Percentiles rank a stretch among this genome's conserved stretches.
Conservation (phyloP, 1,140 invertebrate genomes). For the Meloidogyne floridensis region DNA sequence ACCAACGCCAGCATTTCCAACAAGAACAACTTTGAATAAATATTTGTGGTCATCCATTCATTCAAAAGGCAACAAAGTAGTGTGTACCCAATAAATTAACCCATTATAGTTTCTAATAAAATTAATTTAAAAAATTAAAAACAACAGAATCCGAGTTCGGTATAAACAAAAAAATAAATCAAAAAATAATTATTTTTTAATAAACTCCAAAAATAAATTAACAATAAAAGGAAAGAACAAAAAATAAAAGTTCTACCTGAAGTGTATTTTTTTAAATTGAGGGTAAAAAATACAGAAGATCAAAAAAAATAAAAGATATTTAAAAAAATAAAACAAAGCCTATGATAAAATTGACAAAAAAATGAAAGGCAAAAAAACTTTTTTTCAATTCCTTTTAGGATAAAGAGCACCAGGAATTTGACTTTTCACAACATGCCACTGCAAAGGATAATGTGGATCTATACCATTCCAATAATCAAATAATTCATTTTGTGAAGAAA, state of each 20-base stretch:
- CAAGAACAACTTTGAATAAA: conserved; percentile 64
- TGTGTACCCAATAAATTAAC: not conserved
- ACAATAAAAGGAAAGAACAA: not conserved
- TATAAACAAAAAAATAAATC: no score
- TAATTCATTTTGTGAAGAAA: conserved; percentile 15
- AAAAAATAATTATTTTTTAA: no score
- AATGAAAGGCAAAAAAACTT: not conserved
- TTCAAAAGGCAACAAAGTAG: conserved; percentile 11
- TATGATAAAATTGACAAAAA: conserved; percentile 1
- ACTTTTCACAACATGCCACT: conserved; percentile 21
- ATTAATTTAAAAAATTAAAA: not conserved
- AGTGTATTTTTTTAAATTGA: not conserved
- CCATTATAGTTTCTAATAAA: not conserved
- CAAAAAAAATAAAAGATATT: not conserved
- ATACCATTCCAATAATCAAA: conserved; percentile 24
- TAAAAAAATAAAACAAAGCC: not conserved
- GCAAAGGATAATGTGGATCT: conserved; percentile 27
- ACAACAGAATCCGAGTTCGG: no score
- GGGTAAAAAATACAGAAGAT: not conserved
- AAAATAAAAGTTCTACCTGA: not conserved
- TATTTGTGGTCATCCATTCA: conserved; percentile 66
- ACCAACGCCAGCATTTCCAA: conserved; percentile 56
- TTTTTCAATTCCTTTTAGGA: not conserved
- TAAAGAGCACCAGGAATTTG: conserved; percentile 27
- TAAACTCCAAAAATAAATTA: not conserved